Evolutionary conservation across 2,113 vertebrate species (phyloP).

Genomic region (Plotosus lineatus): DNA sequence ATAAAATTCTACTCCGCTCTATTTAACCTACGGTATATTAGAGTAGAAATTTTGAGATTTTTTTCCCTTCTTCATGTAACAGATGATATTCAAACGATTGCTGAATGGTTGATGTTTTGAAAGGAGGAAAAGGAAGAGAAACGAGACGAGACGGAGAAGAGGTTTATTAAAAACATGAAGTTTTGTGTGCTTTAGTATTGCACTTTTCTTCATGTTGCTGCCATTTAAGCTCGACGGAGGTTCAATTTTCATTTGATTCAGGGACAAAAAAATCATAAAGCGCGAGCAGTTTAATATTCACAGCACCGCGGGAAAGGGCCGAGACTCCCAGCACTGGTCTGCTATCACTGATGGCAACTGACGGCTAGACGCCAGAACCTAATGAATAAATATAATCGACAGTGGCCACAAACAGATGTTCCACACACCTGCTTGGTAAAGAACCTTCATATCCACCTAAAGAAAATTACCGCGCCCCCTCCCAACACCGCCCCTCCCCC

Average conservation of each 20-base stretch:
- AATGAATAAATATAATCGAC: constrained; percentile 29
- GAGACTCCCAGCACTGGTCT: constrained; percentile 5
- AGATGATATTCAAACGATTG: neutral
- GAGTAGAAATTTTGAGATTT: too few species aligned
- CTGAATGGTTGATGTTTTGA: neutral
- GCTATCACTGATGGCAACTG: neutral
- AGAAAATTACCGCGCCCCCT: too few species aligned
- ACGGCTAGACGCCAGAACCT: constrained; percentile 2
- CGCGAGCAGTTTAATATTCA: neutral
- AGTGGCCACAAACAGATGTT: constrained; percentile 30
- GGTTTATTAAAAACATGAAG: too few species aligned
- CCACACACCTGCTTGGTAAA: neutral
- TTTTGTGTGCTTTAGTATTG: neutral
- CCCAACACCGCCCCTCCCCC: too few species aligned
- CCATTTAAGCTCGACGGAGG: neutral
- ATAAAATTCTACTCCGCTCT: too few species aligned
- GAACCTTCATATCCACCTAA: neutral
- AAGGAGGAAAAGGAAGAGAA: neutral
- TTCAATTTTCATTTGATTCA: neutral
- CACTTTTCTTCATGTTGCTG: neutral
- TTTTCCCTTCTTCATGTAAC: neutral
- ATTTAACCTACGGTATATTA: too few species aligned
- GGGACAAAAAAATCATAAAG: too few species aligned
- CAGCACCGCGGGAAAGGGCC: neutral
- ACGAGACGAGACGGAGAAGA: neutral